phyloP scores from a whole-genome alignment of 1,140 invertebrate genomes.

The Apis laboriosa region DNA sequence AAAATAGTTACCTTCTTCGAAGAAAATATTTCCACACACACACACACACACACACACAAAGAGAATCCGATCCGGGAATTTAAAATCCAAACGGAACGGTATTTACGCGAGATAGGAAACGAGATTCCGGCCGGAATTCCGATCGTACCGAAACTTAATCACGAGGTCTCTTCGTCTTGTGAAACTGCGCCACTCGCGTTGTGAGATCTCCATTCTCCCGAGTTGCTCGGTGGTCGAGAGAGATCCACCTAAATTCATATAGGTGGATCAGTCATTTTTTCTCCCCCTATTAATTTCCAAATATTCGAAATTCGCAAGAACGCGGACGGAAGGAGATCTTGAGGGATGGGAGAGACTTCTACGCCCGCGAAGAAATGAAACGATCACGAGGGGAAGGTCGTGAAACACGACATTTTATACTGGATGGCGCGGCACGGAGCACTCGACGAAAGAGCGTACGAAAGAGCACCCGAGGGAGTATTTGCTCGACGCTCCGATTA shows the following conservation, averaged over 20 bases:
- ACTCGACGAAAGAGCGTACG: background rate
- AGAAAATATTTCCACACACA: no score
- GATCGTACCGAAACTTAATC: slow-evolving; percentile 11
- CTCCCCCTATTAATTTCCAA: background rate
- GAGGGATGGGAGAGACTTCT: no score
- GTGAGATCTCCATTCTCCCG: background rate
- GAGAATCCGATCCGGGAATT: background rate
- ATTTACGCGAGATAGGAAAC: background rate
- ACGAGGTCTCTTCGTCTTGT: background rate
- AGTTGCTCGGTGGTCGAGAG: no score
- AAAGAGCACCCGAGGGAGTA: slow-evolving; percentile 6
- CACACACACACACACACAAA: no score
- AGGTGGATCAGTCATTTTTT: background rate
- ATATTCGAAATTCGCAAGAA: slow-evolving; percentile 20
- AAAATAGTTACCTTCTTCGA: no score
- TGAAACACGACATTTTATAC: slow-evolving; percentile 26
- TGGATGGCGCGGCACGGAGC: background rate
- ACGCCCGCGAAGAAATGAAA: slow-evolving; percentile 28
- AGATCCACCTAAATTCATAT: background rate
- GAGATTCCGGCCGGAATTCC: background rate
- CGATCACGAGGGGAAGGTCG: background rate
- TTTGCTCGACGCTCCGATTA: slow-evolving; percentile 37
- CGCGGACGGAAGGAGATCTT: no score
- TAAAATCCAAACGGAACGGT: background rate
- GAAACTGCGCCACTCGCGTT: background rate